Percentiles rank a stretch among this genome's conserved stretches.
These are phyloP conservation scores for Columba janthina DNA, from an alignment of 2,113 vertebrate species.

Conservation along the genomic window DNA sequence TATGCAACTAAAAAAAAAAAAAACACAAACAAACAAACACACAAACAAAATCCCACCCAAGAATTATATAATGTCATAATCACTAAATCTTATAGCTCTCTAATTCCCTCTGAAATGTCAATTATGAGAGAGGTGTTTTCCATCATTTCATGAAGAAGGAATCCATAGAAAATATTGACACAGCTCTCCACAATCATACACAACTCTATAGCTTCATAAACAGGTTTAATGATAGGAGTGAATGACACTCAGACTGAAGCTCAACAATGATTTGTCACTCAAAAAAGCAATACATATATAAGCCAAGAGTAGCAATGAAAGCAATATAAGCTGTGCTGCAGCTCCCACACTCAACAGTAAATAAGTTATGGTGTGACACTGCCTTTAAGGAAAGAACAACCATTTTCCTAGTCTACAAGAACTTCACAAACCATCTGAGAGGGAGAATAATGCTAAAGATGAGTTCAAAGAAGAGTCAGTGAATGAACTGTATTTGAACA, in stretches of 20 bases:
- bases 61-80: not conserved
- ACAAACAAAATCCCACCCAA: no score
- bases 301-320: not conserved
- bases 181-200: not conserved
- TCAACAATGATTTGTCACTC: not conserved
- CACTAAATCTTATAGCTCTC: not conserved
- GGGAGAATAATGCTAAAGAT: not conserved
- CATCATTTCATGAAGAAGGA: not conserved
- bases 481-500: not conserved
- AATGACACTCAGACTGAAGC: not conserved
- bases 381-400: not conserved
- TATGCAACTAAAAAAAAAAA: not conserved
- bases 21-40: no score
- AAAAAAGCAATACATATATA: not conserved
- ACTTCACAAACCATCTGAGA: not conserved
- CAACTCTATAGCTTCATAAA: not conserved
- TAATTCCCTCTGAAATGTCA: not conserved
- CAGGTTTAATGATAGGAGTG: not conserved
- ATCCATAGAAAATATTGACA: not conserved
- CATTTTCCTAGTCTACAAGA: not conserved
- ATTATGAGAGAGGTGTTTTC: not conserved
- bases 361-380: not conserved
- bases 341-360: not conserved
- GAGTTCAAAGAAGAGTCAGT: not conserved
- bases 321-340: not conserved